phyloP scores from a whole-genome alignment of 2,113 vertebrate genomes.

The Phylloscopus whistleri region DNA sequence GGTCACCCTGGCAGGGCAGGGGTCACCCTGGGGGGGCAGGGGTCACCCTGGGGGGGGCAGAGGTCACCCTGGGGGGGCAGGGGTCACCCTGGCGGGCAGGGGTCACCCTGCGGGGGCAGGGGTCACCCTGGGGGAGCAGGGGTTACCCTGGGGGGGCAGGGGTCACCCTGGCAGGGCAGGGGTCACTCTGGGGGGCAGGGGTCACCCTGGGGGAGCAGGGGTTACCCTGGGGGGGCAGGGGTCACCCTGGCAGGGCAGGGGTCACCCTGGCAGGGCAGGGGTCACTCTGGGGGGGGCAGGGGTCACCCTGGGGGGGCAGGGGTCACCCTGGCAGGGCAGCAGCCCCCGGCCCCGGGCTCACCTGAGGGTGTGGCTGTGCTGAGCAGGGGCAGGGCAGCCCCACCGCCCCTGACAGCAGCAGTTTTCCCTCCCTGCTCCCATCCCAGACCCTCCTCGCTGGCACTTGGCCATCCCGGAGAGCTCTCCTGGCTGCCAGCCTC shows the following conservation, averaged over 20 bases:
- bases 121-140: too few relatives aligned
- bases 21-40: neutral
- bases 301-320: neutral
- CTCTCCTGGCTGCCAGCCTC: neutral
- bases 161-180: too few relatives aligned
- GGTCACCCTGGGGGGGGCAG: neutral
- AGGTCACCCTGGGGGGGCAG: neutral
- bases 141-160: too few relatives aligned
- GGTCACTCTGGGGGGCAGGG: too few relatives aligned
- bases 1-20: neutral
- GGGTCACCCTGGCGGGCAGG: too few relatives aligned
- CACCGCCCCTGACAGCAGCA: conserved; percentile 14
- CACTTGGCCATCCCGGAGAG: neutral
- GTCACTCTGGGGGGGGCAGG: too few relatives aligned
- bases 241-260: too few relatives aligned
- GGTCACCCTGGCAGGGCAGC: neutral
- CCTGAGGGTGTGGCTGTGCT: neutral
- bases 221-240: too few relatives aligned
- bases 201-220: too few relatives aligned
- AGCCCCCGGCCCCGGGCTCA: accelerated
- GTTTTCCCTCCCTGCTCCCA: conserved; percentile 5
- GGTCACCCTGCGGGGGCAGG: too few relatives aligned
- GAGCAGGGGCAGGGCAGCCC: neutral
- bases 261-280: too few relatives aligned
- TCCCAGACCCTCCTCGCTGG: neutral